Evolutionary conservation across 1,140 invertebrate species (phyloP).

Genomic region (Lasioglossum albipes): DNA sequence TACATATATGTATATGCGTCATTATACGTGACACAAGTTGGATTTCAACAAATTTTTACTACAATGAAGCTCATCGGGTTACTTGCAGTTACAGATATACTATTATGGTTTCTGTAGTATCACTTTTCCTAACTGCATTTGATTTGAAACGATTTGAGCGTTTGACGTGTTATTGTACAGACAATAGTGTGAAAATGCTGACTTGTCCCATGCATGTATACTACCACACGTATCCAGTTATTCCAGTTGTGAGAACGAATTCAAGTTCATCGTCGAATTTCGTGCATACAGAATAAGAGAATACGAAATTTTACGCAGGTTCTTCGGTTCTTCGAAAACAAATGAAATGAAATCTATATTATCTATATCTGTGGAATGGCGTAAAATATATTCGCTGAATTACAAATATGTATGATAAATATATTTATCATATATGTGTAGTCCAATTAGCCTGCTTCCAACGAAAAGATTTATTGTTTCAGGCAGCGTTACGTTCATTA

Average conservation of each 20-base stretch:
- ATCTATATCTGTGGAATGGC: too few species aligned
- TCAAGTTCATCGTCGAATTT: neutral
- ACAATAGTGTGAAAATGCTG: neutral
- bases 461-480: too few species aligned
- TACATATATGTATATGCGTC: neutral
- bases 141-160: too few species aligned
- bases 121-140: neutral
- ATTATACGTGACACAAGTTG: neutral
- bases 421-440: too few species aligned
- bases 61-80: neutral
- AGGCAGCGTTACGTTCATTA: too few species aligned
- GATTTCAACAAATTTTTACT: neutral
- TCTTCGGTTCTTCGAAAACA: too few species aligned
- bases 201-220: neutral
- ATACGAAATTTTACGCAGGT: neutral
- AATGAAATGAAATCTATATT: too few species aligned
- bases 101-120: neutral
- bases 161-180: neutral
- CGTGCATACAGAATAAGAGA: neutral
- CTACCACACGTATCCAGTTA: neutral
- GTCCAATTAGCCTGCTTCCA: too few species aligned
- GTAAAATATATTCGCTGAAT: too few species aligned
- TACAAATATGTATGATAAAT: too few species aligned
- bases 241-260: neutral
- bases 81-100: neutral